phyloP scores from a whole-genome alignment of 2,888 invertebrate genomes.

The Listrodromus nycthemerus region DNA sequence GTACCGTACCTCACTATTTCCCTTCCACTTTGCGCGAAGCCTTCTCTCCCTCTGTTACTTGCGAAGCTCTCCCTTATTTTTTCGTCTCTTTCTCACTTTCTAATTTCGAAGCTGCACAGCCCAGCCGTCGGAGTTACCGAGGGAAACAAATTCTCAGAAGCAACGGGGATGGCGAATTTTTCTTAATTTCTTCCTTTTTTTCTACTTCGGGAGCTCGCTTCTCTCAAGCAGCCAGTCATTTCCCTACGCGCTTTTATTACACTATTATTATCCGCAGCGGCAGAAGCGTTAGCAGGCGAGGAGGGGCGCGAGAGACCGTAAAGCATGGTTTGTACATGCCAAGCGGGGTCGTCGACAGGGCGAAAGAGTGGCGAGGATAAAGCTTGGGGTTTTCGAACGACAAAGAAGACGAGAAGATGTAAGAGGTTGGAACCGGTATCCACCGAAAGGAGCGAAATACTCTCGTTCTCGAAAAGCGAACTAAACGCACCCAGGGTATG shows the following conservation, averaged over 20 bases:
- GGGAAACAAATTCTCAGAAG: conserved; percentile 39
- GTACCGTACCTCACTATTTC: conserved; percentile 56
- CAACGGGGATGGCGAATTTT: conserved; percentile 19
- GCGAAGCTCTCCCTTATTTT: not conserved
- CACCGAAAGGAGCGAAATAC: conserved; percentile 40
- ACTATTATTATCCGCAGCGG: conserved; percentile 72
- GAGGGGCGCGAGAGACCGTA: conserved; percentile 66
- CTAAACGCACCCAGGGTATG: conserved; percentile 31
- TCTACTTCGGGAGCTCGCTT: conserved; percentile 26
- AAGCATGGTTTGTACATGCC: conserved; percentile 74
- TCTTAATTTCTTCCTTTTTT: not conserved
- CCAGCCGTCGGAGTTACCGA: conserved; percentile 47
- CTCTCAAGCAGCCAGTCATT: conserved; percentile 68
- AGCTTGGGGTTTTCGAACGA: conserved; percentile 26
- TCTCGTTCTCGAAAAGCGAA: conserved; percentile 54
- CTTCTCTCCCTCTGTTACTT: conserved; percentile 5
- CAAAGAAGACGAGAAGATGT: conserved; percentile 62
- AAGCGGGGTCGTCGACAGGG: conserved; percentile 60
- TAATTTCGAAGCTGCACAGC: conserved; percentile 60
- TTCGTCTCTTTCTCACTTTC: conserved; percentile 57
- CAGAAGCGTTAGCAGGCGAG: not conserved
- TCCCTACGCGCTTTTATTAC: conserved; percentile 76
- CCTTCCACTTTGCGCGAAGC: conserved; percentile 57
- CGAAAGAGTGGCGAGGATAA: conserved; percentile 44
- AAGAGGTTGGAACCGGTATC: conserved; percentile 57